Evolutionary conservation across 2,113 vertebrate genomes (phyloP), one percentile per base, ranked within the genome.

Genomic region (Micromys minutus): DNA sequence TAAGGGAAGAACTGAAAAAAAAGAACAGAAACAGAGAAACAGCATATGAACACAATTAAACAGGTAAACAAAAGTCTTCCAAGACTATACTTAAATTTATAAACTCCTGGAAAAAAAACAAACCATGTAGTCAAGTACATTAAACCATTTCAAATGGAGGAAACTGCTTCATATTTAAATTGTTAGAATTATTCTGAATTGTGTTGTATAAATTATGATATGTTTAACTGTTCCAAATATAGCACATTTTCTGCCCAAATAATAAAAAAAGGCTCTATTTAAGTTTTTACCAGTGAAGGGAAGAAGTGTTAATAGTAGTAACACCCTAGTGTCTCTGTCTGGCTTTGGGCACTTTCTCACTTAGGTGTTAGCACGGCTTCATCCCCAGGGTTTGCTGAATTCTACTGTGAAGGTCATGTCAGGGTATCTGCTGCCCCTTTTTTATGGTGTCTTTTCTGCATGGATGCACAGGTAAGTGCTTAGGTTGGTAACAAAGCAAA

Each of bases 1-100:
- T 99, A 98, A 99, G 98, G 98, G 99, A 99, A 89, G 99, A 99
- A 94, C 95, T 99, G 92, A 99, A 99, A 98, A 99, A 98, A n/a
- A 97, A 98, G 99, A 98, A 97, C 98, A 91, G 99, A 99, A 97
- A 99, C 98, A 7, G 99, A 99, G 97, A 99, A 99, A 95, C 99
- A 99, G 87, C 99, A 99, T 95, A 97, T 99, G 86, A 96, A 90
- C 97, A 99, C 98, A 92, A 99, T 99, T 97, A 99, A 98, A 97
- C 99, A 99, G 99, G 99, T 99, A 98, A n/a, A n/a, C 75, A 36
- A 74, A 83, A 85, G 65, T 77, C 67, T 72, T 91, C 61, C 55
- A 96, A 93, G 16, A 42, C 57, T 75, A 7, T 57, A 42, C 24
- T 79, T 96, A 63, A 94, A 17, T 93, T 76, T 86, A 90, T 89